A percentile compares a stretch with the other conserved stretches of the same genome.
Conservation (phyloP, 23 tunicate genomes). For the Ascidia mentula region DNA sequence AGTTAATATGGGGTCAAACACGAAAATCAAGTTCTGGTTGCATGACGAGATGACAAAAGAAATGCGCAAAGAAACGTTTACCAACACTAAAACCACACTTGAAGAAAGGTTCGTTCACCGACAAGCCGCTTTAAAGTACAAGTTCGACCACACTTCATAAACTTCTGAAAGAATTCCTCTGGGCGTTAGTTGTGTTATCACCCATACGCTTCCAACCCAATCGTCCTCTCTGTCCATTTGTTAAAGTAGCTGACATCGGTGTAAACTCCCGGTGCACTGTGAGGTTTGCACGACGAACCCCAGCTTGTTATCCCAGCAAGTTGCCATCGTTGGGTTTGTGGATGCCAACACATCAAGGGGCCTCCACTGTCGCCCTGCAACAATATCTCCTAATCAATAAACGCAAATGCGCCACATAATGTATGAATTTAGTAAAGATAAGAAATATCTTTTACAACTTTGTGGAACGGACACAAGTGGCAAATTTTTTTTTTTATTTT, state of each 20-base stretch:
- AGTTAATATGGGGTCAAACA: too few relatives aligned
- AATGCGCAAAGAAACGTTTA: too few relatives aligned
- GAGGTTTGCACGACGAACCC: conserved; percentile 82
- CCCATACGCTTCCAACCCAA: conserved; percentile 28
- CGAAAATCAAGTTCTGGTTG: too few relatives aligned
- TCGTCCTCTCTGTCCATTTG: conserved; percentile 40
- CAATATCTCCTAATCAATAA: too few relatives aligned
- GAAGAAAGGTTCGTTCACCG: background rate
- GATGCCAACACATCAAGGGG: conserved; percentile 89
- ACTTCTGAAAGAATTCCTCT: background rate
- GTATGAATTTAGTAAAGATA: too few relatives aligned
- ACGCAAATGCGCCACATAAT: too few relatives aligned
- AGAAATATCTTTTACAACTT: too few relatives aligned
- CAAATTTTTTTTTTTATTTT: too few relatives aligned
- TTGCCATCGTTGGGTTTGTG: conserved; percentile 64
- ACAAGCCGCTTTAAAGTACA: background rate
- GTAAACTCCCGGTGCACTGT: conserved; percentile 93
- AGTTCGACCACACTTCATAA: background rate
- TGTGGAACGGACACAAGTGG: background rate
- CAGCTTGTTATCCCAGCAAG: conserved; percentile 86
- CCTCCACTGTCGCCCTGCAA: conserved; percentile 97
- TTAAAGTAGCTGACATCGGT: conserved; percentile 61
- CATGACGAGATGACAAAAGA: too few relatives aligned
- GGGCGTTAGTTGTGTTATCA: background rate
- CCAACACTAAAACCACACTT: conserved; percentile 2